These are phyloP conservation scores for Plectus sambesii DNA, from an alignment of 1,140 invertebrate genomes.

Conservation along the genomic window DNA sequence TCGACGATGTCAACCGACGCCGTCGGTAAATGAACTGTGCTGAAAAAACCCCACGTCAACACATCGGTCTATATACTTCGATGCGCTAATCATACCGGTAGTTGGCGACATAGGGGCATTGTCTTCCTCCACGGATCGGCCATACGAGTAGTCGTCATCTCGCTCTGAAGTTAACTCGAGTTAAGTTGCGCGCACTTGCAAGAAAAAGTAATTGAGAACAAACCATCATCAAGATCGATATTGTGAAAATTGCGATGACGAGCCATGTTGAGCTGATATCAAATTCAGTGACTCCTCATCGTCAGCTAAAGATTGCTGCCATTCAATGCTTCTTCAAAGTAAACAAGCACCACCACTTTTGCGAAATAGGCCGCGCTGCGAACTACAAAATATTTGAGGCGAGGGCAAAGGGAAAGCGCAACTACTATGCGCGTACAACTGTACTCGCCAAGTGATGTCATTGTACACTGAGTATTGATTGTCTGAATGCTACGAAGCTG, in stretches of 20 bases:
- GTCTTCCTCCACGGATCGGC: conserved; percentile 20
- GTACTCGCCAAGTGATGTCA: no score
- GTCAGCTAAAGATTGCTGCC: no score
- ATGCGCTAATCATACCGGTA: conserved; percentile 6
- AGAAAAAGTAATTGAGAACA: not conserved
- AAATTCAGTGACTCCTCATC: no score
- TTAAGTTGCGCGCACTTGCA: not conserved
- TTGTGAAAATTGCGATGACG: conserved; percentile 6
- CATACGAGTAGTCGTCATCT: conserved; percentile 19
- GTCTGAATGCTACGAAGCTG: no score
- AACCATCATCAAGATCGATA: conserved; percentile 9
- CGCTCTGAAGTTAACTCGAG: conserved; percentile 8
- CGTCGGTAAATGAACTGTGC: conserved; percentile 18
- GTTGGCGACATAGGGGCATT: conserved; percentile 14
- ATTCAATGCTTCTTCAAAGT: no score
- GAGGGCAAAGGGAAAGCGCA: no score
- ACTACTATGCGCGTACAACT: no score
- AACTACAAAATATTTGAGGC: no score
- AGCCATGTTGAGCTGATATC: not conserved
- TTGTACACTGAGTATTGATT: no score
- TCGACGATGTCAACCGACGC: conserved; percentile 10
- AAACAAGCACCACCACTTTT: no score
- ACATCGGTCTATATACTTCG: not conserved
- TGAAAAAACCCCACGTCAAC: conserved; percentile 14
- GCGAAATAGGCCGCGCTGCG: no score